These are phyloP conservation scores for Euglossa dilemma DNA, from an alignment of 1,140 invertebrate genomes.

Conservation along the genomic window DNA sequence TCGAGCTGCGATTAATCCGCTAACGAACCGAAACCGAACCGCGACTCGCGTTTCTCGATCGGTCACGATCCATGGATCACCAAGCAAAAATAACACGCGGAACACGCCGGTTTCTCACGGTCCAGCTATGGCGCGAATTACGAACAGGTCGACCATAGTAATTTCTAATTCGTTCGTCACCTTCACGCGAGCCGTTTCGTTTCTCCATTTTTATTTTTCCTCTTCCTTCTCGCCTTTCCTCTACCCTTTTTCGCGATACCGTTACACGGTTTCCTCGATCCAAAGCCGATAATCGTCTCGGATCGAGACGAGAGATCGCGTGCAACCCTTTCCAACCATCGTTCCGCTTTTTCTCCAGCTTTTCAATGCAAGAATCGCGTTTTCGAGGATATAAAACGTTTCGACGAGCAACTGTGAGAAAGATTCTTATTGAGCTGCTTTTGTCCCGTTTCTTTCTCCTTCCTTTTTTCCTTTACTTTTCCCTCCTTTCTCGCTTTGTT, in stretches of 20 bases:
- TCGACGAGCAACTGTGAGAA: background rate
- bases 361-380: background rate
- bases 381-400: background rate
- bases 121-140: slow-evolving; percentile 51
- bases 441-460: background rate
- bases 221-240: too few species aligned
- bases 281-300: slow-evolving; percentile 11
- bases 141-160: slow-evolving; percentile 54
- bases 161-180: slow-evolving; percentile 60
- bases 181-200: background rate
- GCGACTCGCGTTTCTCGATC: background rate
- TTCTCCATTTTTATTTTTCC: background rate
- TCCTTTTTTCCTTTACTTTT: background rate
- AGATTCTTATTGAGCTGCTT: background rate
- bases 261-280: slow-evolving; percentile 28
- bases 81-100: slow-evolving; percentile 49
- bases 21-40: slow-evolving; percentile 55
- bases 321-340: background rate
- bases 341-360: background rate
- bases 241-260: background rate
- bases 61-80: slow-evolving; percentile 55
- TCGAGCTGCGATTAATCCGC: slow-evolving; percentile 49
- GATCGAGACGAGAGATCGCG: slow-evolving; percentile 39
- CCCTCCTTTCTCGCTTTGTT: background rate
- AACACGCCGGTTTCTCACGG: slow-evolving; percentile 66